Conservation (phyloP, 2,797 vertebrate genomes). For the Geranospiza caerulescens region DNA sequence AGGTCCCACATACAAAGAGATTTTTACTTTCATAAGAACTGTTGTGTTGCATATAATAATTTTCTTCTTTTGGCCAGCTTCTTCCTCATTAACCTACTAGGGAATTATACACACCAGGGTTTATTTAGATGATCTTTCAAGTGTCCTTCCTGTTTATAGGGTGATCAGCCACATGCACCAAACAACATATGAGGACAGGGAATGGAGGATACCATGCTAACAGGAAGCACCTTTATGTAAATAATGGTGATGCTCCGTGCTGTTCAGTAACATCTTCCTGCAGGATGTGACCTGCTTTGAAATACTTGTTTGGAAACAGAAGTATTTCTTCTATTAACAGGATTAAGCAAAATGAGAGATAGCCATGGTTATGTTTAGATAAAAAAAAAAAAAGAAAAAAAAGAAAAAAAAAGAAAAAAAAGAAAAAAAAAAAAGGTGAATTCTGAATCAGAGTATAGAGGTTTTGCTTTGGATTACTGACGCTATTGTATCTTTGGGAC, state of each 20-base stretch:
- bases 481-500: accelerated
- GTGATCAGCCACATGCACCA: background rate
- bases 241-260: background rate
- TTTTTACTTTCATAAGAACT: background rate
- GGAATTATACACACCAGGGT: constrained; percentile 5
- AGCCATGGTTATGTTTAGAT: background rate
- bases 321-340: background rate
- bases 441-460: background rate
- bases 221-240: constrained; percentile 39
- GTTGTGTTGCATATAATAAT: background rate
- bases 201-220: background rate
- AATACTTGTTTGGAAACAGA: background rate
- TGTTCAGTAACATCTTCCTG: background rate
- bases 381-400: background rate
- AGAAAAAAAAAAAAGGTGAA: background rate
- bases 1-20: background rate
- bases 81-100: constrained; percentile 11
- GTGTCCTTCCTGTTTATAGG: constrained; percentile 59
- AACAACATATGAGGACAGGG: background rate
- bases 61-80: background rate
- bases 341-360: background rate
- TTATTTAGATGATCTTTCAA: constrained; percentile 55
- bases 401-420: too few relatives aligned
- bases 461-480: background rate
- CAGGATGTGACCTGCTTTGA: background rate